A percentile compares a stretch with the other conserved stretches of the same genome.
These are phyloP conservation scores for Amazona finschi DNA, from an alignment of 2,797 vertebrate genomes.

Conservation along the genomic window DNA sequence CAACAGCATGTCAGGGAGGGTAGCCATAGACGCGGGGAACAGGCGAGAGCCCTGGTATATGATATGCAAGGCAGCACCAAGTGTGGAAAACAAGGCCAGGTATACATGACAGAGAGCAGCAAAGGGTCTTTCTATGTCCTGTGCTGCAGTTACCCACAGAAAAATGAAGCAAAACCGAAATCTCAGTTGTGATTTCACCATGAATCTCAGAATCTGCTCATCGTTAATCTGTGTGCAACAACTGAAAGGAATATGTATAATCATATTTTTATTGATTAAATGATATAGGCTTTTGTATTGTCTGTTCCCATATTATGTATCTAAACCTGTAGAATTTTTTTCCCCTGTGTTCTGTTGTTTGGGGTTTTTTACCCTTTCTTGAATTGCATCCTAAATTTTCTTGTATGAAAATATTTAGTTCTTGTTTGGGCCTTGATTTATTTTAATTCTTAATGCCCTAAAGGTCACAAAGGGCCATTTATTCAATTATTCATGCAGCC, in stretches of 20 bases:
- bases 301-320: not conserved
- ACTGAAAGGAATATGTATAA: not conserved
- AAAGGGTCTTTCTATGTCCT: not conserved
- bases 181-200: not conserved
- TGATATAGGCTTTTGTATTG: not conserved
- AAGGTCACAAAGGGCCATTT: not conserved
- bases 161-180: not conserved
- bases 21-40: not conserved
- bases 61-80: not conserved
- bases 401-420: not conserved
- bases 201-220: not conserved
- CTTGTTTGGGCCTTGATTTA: not conserved
- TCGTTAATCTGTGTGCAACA: not conserved
- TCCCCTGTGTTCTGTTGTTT: accelerated
- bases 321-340: not conserved
- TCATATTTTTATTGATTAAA: not conserved
- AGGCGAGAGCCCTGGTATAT: not conserved
- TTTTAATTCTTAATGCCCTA: not conserved
- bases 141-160: accelerated
- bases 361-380: not conserved
- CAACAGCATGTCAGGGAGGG: not conserved
- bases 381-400: not conserved
- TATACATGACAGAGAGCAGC: not conserved
- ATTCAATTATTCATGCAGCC: not conserved
- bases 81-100: not conserved